A percentile compares a stretch with the other conserved stretches of the same genome.
Conservation (phyloP, 2,888 invertebrate species). For the Diaphora mendica region DNA sequence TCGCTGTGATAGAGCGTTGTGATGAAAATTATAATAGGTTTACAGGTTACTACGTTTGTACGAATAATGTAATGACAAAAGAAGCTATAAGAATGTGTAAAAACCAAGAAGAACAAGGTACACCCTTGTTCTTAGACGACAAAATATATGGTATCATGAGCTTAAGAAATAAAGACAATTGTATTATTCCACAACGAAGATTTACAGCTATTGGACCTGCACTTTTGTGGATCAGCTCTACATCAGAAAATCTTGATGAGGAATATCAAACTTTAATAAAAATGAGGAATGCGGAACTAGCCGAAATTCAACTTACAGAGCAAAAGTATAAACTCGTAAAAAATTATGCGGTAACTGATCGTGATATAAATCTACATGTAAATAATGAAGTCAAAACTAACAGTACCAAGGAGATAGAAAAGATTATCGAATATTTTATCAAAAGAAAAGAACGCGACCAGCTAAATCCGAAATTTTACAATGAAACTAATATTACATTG, state of each 20-base stretch:
- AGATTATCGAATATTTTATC: neutral
- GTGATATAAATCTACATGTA: neutral
- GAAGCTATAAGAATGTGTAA: constrained; percentile 38
- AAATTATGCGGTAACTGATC: neutral
- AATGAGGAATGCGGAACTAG: neutral
- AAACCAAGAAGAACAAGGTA: constrained; percentile 54
- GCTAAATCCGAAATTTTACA: neutral
- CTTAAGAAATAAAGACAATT: constrained; percentile 33
- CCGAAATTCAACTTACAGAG: too few species aligned
- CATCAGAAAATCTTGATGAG: constrained; percentile 19
- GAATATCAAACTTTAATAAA: neutral
- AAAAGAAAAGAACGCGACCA: neutral
- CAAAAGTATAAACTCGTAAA: neutral
- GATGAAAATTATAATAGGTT: constrained; percentile 15
- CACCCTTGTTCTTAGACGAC: constrained; percentile 62
- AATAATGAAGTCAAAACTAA: neutral
- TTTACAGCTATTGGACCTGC: constrained; percentile 57
- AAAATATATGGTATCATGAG: constrained; percentile 59
- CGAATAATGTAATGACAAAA: constrained; percentile 43
- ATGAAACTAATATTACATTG: neutral
- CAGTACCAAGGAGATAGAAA: neutral
- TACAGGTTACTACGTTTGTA: constrained; percentile 59
- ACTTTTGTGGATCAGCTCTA: constrained; percentile 60
- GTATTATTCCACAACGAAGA: constrained; percentile 33
- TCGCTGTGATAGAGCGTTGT: constrained; percentile 58